Evolutionary conservation across 2,888 invertebrate species (phyloP), one percentile per base, ranked within the genome.

Genomic region (Trachelus troglodyta): DNA sequence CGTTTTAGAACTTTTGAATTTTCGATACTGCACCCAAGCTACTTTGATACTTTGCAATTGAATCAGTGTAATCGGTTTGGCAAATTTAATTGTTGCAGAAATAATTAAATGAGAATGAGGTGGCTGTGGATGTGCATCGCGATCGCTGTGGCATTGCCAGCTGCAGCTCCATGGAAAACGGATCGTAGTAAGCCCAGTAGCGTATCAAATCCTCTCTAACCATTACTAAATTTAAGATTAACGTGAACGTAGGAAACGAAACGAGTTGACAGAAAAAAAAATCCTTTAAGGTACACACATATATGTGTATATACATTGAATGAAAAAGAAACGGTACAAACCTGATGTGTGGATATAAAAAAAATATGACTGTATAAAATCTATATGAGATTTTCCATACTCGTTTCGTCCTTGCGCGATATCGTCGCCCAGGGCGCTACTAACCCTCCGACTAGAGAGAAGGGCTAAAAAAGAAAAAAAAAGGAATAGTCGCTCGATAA

Each of bases 181-280:
- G 87, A 88, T 82, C 89, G 86, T 79, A 85, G 82, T 82, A 89
- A 89, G 83, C 88, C 88, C 78, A 88, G 89, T 90, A 86, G 82
- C 85, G 86, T 87, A 85, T 83, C 81, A 74, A 78, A 82, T 76
- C 69, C 69, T 74, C 74, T 69, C 71, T 69, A 74, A 68, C 74
- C 75, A 69, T 56, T 56, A 56, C 56, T 56, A 56, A 9, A 9
- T 23, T 31, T 4, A n/a, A 11, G n/a, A 2, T 15, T 23, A 69
- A 75, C 34, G 68, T n/a, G n/a, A 75, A 31, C 73, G 34, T 34
- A 23, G 34, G 23, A 23, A 73, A 34, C 73, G 33, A 73, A 73
- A 56, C 56, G 56, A 56, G 56, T 23, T 0, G 2, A 23, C 0
- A 23, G 6, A 15, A 2, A 56, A 56, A 37, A 23, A 23, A 9